Evolutionary conservation across 2,888 invertebrate genomes (phyloP).

Genomic region (Mythimna pallens): DNA sequence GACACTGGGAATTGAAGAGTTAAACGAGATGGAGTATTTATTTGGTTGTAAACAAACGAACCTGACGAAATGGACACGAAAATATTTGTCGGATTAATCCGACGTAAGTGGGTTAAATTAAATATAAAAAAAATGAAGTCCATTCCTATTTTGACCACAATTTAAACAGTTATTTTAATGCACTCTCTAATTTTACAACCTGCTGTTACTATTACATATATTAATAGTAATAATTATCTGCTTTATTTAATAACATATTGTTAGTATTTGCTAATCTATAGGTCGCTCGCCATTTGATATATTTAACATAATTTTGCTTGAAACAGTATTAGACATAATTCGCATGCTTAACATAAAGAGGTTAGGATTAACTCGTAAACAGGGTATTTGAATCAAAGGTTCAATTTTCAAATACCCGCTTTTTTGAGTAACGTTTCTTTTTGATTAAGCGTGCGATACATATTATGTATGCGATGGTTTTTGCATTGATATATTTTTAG

Average conservation of each 20-base stretch:
- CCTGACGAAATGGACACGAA: no score
- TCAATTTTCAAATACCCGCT: no score
- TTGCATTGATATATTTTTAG: conserved; percentile 27
- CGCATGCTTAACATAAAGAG: not conserved
- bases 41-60: no score
- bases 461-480: conserved; percentile 13
- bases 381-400: no score
- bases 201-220: conserved; percentile 25
- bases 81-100: no score
- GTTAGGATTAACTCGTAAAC: no score
- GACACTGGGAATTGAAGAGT: no score
- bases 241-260: not conserved
- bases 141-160: conserved; percentile 17
- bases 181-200: conserved; percentile 45
- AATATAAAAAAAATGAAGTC: no score
- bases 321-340: conserved; percentile 9
- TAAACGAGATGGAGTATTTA: no score
- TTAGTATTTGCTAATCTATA: conserved; percentile 31
- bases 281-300: conserved; percentile 43
- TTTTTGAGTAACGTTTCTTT: no score
- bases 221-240: conserved; percentile 9
- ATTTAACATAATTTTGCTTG: conserved; percentile 38
- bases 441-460: no score
- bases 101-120: no score
- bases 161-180: conserved; percentile 21